These are phyloP conservation scores for Coilia nasus DNA, from an alignment of 2,797 vertebrate genomes.

Conservation along the genomic window DNA sequence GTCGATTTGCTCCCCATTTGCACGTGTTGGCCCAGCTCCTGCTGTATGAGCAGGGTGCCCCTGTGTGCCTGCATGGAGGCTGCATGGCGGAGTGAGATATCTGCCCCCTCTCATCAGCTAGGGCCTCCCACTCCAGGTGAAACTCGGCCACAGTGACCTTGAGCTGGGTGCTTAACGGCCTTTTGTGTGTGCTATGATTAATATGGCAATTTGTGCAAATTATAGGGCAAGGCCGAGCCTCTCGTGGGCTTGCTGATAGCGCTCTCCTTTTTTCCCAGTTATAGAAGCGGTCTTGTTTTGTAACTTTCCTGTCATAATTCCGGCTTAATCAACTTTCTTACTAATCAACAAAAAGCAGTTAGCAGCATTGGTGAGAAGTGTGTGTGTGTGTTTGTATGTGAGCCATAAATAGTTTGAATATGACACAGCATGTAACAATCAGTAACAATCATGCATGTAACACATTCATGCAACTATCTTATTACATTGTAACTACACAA, in stretches of 20 bases:
- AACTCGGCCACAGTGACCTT: neutral
- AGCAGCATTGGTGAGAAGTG: neutral
- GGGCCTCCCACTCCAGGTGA: slow-evolving; percentile 1
- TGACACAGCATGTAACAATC: neutral
- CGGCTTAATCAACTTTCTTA: neutral
- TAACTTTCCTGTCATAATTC: neutral
- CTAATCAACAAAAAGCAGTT: neutral
- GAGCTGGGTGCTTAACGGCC: slow-evolving; percentile 12
- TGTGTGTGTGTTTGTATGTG: no score
- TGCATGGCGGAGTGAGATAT: neutral
- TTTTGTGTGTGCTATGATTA: slow-evolving; percentile 24
- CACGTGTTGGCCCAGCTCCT: neutral
- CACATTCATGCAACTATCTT: neutral
- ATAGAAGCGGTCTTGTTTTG: slow-evolving; percentile 1
- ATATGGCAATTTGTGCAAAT: slow-evolving; percentile 23
- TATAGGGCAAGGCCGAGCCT: neutral
- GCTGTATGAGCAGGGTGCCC: neutral
- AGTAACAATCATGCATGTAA: neutral
- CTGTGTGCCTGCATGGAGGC: neutral
- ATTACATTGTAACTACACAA: neutral
- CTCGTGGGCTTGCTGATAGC: slow-evolving; percentile 4
- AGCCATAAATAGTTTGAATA: neutral
- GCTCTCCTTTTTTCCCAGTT: neutral
- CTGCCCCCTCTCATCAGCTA: neutral
- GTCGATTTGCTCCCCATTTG: neutral